Base-by-base conservation (phyloP, 2,888 invertebrate species). In the Chaetogeoica ovagalla region DNA sequence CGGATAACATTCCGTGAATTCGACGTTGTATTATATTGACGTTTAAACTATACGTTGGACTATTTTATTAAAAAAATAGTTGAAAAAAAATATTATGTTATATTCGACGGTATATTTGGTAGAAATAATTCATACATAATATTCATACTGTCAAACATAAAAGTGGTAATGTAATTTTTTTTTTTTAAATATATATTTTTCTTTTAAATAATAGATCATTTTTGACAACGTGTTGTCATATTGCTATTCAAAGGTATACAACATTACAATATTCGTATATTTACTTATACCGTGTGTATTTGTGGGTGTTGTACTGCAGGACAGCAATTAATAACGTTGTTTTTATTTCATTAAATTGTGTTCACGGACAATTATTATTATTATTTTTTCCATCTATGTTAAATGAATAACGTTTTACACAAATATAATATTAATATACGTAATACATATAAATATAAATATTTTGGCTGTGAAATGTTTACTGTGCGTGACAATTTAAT, bases 401-500 rank as follows among this genome's bases (percentile, higher is more conserved):
- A 59, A 21, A 21, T 59, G 4, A 55, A 59, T 21, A 59, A 59
- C n/a, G 11, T n/a, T 57, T 57, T n/a, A 19, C 57, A 57, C 19
- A 57, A 48, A 48, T 48, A 48, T 48, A 43, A 43, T 43, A 43
- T 43, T 13, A 13, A 13, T 48, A 13, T 48, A 48, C 11, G 11
- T 48, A 48, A 48, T 48, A 48, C 11, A 48, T 48, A 48, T 48
- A 48, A 9, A 9, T 48, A 48, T 48, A 13, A 13, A 48, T 9
- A 48, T 48, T 48, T 48, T 3, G 15, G 3, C 13, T 48, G 48
- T 1, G 1, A 48, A 48, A 13, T 13, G 13, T 48, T 48, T 48
- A 48, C 48, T 48, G 48, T 57, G 75, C 30, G 57, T 69, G 48
- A 60, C 15, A 60, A 60, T 76, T 76, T 76, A 76, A 76, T 69